Evolutionary conservation across 1,140 invertebrate species (phyloP), one percentile per base, ranked within the genome.

Genomic region (Nasonia giraulti): DNA sequence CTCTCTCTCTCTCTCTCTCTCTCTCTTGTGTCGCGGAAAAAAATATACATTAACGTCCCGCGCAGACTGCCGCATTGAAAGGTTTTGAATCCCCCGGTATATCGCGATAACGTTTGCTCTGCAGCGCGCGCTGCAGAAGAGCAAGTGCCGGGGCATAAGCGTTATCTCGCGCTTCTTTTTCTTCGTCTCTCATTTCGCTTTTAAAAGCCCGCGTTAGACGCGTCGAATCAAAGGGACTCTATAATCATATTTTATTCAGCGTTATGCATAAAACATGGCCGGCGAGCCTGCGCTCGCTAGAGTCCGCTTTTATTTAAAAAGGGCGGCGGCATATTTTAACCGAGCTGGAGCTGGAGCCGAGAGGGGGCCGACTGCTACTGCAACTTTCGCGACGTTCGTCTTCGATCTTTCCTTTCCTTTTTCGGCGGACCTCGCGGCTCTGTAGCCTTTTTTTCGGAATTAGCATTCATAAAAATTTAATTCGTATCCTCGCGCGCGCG

Each of bases 201-300:
- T 69, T 69, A 44, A 80, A 80, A 80, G 78, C 78, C n/a, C 62
- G 78, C 82, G 85, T 86, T 88, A 88, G 85, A 87, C 86, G 84
- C 86, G 79, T 86, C 85, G 86, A 89, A 87, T 88, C 88, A 88
- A 88, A 89, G 87, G 87, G 86, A 88, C 87, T 88, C 87, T 88
- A 87, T 89, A 89, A 88, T 88, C 91, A 92, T 88, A 88, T 89
- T 89, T 89, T 89, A 89, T 89, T 89, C 88, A 88, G 87, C 68
- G 86, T 87, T 81, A 95, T 94, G 88, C 93, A 95, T 40, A 94
- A 93, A 75, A 95, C 94, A 85, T 94, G 85, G 20, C 90, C 91
- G 0, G 33, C 33, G 73, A 55, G 40, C 33, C 3, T 33, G 8
- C 47, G 23, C 50, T 20, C 12, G 23, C 23, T 78, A 37, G 73